Evolutionary conservation across 2,113 vertebrate genomes (phyloP).

Genomic region (Sinocyclocheilus anophthalmus): DNA sequence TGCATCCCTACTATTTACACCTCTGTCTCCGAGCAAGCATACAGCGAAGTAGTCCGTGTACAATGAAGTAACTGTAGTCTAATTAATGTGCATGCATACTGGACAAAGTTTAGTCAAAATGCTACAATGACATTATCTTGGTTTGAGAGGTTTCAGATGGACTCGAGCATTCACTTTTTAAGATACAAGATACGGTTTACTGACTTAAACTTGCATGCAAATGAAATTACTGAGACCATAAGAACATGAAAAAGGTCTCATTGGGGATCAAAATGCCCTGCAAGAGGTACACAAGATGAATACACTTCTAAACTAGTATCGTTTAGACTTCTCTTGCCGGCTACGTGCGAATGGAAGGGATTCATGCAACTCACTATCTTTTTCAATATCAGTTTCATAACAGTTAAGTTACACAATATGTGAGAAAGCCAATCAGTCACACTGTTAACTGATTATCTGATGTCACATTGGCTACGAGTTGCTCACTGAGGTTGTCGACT

Average conservation of each 20-base stretch:
- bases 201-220: neutral
- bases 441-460: neutral
- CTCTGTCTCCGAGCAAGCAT: neutral
- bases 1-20: neutral
- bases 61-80: neutral
- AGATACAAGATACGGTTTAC: neutral
- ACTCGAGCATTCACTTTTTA: neutral
- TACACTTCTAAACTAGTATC: neutral
- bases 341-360: neutral
- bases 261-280: neutral
- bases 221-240: neutral
- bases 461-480: neutral
- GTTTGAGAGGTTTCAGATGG: neutral
- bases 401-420: conserved; percentile 8
- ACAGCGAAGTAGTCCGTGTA: neutral
- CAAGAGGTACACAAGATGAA: neutral
- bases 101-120: neutral
- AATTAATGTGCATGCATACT: neutral
- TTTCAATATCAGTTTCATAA: conserved; percentile 12
- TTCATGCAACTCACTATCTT: neutral
- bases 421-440: neutral
- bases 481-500: neutral
- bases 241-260: neutral
- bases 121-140: neutral
- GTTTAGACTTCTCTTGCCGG: neutral